Conservation (phyloP, 2,113 vertebrate genomes). For the Pyxicephalus adspersus region DNA sequence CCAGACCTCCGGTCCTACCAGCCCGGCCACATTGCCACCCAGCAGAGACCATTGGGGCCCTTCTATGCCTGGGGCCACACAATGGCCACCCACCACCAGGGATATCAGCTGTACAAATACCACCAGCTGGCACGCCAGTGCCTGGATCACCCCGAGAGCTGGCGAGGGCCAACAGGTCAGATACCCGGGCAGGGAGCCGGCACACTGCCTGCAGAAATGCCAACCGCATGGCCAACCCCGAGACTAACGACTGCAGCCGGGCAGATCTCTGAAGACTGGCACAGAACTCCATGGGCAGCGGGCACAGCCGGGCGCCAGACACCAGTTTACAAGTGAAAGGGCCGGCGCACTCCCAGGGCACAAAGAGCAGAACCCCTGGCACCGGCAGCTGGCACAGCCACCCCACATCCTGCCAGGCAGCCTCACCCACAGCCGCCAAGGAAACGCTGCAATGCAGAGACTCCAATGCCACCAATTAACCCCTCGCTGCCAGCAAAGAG, state of each 20-base stretch:
- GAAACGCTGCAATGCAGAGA: conserved; percentile 16
- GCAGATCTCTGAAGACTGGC: too few species aligned
- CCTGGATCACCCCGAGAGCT: too few species aligned
- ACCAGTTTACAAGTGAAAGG: conserved; percentile 19
- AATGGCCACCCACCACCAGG: too few species aligned
- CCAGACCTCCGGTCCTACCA: too few species aligned
- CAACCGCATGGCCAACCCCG: too few species aligned
- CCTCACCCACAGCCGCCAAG: background rate
- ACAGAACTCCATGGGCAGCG: background rate
- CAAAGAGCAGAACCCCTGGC: background rate
- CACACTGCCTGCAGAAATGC: background rate
- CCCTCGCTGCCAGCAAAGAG: background rate
- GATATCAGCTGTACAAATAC: too few species aligned
- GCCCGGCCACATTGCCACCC: too few species aligned
- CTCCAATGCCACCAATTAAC: background rate
- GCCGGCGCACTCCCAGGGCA: background rate
- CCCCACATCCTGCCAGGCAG: background rate
- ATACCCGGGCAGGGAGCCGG: background rate
- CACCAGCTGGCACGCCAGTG: too few species aligned
- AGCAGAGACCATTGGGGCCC: too few species aligned
- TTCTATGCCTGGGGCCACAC: too few species aligned
- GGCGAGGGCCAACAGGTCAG: too few species aligned
- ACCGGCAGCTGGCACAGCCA: background rate
- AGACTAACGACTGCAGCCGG: background rate
- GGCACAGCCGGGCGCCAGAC: background rate